phyloP scores from a whole-genome alignment of 1,140 invertebrate genomes.

The Leptinotarsa undecemlineata region DNA sequence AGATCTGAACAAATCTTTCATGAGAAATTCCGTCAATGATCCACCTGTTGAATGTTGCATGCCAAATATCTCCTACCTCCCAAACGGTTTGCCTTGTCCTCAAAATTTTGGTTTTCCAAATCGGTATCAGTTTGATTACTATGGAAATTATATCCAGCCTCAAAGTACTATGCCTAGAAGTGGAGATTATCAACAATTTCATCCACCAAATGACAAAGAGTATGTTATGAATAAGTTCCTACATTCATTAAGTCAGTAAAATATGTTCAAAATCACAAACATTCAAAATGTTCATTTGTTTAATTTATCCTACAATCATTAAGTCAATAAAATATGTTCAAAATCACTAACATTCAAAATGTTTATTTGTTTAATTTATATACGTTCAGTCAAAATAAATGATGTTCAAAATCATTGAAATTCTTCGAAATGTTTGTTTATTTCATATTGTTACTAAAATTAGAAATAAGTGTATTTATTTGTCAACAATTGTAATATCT shows the following conservation, averaged over 20 bases:
- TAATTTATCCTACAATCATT: background rate
- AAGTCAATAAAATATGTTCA: background rate
- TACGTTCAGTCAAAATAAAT: too few relatives aligned
- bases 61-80: background rate
- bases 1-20: constrained; percentile 8
- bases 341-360: too few relatives aligned
- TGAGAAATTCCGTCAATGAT: background rate
- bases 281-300: too few relatives aligned
- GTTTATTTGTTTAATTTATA: too few relatives aligned
- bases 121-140: background rate
- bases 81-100: background rate
- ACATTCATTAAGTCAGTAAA: constrained; percentile 10
- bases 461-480: too few relatives aligned
- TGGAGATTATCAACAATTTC: background rate
- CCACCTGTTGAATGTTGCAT: background rate
- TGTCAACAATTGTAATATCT: too few relatives aligned
- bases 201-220: constrained; percentile 13
- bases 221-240: constrained; percentile 23
- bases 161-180: background rate
- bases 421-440: too few relatives aligned
- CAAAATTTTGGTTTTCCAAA: constrained; percentile 4
- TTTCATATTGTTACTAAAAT: too few relatives aligned
- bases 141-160: background rate
- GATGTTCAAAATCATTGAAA: too few relatives aligned
- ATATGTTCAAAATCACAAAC: too few relatives aligned